Evolutionary conservation across 2,888 invertebrate genomes (phyloP), one percentile per base, ranked within the genome.

Genomic region (Chrysotoxum bicinctum): DNA sequence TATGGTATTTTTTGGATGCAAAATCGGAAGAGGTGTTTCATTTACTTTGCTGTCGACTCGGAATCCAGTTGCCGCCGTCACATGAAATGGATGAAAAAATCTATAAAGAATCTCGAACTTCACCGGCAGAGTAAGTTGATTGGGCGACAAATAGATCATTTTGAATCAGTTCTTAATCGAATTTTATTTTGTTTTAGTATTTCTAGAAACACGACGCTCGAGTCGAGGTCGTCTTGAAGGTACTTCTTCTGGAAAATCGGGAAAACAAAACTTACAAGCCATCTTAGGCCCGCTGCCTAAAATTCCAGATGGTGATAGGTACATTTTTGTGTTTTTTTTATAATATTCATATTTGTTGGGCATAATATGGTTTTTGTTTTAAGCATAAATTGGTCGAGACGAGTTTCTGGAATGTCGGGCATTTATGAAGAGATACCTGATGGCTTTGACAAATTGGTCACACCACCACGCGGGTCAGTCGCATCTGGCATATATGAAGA

Each of bases 1-100:
- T 92, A 92, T 83, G 92, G 92, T 0, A 84, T 92, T 4, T 92
- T 91, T 86, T 92, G 92, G 92, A 91, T 90, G 30, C 91, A 92
- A 77, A 91, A 92, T 88, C 91, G 92, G 3, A 91, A 91, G 16
- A 89, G 91, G 73, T 92, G 91, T 81, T 90, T 90, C 23, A 90
- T 92, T 9, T 92, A 92, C 74, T 91, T 92, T 87, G 90, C 92
- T 3, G 88, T 92, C 9, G 92, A 92, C 52, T 90, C 91, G 0
- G 90, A 91, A 78, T 80, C 88, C 3, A 89, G 89, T 10, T 92
- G 90, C 79, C 90, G 91, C 3, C 89, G 89, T 0, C 92, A 92
- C 79, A 92, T 92, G 91, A 91, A 91, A 87, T 92, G 92, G 92
- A 89, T 92, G 37, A 91, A 91, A 23, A 91, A 90, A 84, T 92